Evolutionary conservation across 1,140 invertebrate genomes (phyloP), one percentile per base, ranked within the genome.

Genomic region (Gonatopus flavifemur): DNA sequence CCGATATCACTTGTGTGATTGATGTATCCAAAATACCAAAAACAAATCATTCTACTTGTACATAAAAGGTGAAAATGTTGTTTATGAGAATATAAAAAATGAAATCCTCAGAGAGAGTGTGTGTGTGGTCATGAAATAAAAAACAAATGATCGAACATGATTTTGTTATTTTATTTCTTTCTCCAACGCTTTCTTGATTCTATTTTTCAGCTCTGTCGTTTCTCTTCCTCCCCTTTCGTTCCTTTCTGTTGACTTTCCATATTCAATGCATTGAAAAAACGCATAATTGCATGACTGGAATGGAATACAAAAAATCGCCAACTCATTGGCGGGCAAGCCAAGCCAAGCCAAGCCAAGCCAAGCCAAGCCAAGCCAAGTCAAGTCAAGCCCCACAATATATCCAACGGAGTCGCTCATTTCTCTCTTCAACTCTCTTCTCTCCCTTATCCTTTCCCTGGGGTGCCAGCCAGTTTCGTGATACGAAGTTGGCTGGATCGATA

Each of bases 381-480:
- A 12, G 25, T 28, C 25, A 7, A 7, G 25, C 12, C 25, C 6
- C 25, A 28, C 25, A 7, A 7, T 6, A 28, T 6, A 28, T 7
- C 12, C 25, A 12, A 28, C 6, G 6, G 6, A 12, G 25, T 28
- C 6, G 7, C 32, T 13, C 32, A 15, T 33, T 12, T 32, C 51
- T 31, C 25, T 56, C 43, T 20, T 30, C 25, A 15, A 15, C 21
- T 18, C n/a, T 28, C 20, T 16, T 31, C 44, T 31, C 48, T 44
- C 39, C 24, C 37, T 15, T 30, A 25, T 36, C 21, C 37, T 50
- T 45, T 55, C 56, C 55, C 58, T 30, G 40, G 55, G 59, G 57
- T 62, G 57, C 57, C 57, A 62, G 57, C 53, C 57, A 62, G 59
- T 62, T 62, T 62, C 59, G 57, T 60, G 59, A 62, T 62, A 62